Evolutionary conservation across 2,113 vertebrate genomes (phyloP), one percentile per base, ranked within the genome.

Genomic region (Hiodon tergisus): DNA sequence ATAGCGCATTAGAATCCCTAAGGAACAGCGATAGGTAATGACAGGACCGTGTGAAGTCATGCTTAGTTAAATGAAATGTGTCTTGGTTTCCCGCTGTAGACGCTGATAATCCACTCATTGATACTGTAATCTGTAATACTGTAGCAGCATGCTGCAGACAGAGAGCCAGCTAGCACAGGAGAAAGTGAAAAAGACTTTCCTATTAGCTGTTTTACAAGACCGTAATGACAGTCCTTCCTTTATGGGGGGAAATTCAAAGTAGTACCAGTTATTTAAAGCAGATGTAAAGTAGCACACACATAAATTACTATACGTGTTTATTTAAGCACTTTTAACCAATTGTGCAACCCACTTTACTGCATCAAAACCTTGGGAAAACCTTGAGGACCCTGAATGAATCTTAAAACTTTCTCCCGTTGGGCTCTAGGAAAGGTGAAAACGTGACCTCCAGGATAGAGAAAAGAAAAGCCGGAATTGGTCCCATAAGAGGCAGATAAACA

Each of bases 61-160:
- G 67, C 86, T 53, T 87, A 83, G 87, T 88, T 89, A 88, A 87
- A 92, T 91, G 89, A 91, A 88, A 79, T 84, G 87, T 86, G 91
- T 88, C 92, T 90, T 90, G 91, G 91, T 87, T 84, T 89, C 89
- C 89, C 80, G 89, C 89, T 87, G 88, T 87, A 91, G 89, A 90
- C 85, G 89, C 86, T 88, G 86, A 83, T 91, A 91, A 92, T 92
- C 89, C 90, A 92, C 86, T 89, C 92, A 92, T 91, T 92, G 87
- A 89, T 83, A 83, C 85, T 84, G 86, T 91, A 92, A 91, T 91
- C 88, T 91, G 87, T 86, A 86, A 89, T 69, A n/a, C 50, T 6
- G 67, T 54, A 52, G 51, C 14, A 13, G 67, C 14, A 5, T 14
- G 48, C 51, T 9, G 11, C 52, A 69, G 67, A 69, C 67, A 69